phyloP scores from a whole-genome alignment of 2,113 vertebrate species.

The Erpornis zantholeuca region DNA sequence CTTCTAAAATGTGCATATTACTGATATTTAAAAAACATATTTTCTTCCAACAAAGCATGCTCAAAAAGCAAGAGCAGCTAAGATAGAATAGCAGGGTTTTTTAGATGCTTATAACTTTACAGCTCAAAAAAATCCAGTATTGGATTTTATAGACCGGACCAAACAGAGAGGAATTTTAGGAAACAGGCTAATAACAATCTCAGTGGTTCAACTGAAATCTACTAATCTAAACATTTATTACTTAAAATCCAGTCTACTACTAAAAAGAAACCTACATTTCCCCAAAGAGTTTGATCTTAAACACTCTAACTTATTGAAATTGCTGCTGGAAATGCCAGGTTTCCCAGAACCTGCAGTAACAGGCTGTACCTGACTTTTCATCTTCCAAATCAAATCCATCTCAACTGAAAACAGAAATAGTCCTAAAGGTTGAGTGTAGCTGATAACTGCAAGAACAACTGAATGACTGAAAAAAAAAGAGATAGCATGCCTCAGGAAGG shows the following conservation, averaged over 20 bases:
- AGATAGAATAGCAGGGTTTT: not conserved
- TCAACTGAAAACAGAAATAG: not conserved
- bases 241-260: not conserved
- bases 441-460: not conserved
- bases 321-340: not conserved
- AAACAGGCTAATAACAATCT: not conserved
- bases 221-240: not conserved
- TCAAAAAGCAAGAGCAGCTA: not conserved
- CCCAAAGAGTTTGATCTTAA: not conserved
- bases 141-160: not conserved
- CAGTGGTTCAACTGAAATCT: not conserved
- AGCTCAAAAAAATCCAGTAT: not conserved
- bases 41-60: not conserved
- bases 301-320: not conserved
- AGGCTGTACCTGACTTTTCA: not conserved
- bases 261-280: not conserved
- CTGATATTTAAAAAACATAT: not conserved
- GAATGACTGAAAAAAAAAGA: not conserved
- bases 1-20: not conserved
- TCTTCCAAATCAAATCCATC: not conserved
- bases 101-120: not conserved
- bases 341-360: not conserved
- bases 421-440: not conserved
- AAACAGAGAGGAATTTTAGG: not conserved
- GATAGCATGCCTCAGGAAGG: not conserved